Percentiles rank a stretch among this genome's conserved stretches.
These are phyloP conservation scores for Penaeus vannamei DNA, from an alignment of 1,140 invertebrate species.

Conservation along the genomic window DNA sequence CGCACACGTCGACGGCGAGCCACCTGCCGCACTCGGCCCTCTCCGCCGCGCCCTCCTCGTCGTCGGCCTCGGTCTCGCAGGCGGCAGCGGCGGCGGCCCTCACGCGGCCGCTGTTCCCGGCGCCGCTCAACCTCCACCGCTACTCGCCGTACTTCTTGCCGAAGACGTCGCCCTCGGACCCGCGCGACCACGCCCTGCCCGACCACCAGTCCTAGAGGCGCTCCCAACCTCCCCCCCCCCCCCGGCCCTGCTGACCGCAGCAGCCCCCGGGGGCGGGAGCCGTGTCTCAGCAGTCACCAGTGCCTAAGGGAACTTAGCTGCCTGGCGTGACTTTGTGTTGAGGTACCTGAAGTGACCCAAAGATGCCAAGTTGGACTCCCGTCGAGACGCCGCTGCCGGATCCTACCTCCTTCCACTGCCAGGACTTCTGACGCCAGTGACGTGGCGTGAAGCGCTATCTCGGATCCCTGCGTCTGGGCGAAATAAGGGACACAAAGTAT, in stretches of 20 bases:
- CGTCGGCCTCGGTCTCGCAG: slow-evolving; percentile 38
- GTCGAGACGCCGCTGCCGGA: slow-evolving; percentile 11
- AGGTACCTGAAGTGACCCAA: not conserved
- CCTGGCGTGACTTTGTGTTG: slow-evolving; percentile 18
- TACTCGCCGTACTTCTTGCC: slow-evolving; percentile 68
- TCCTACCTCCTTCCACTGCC: slow-evolving; percentile 3
- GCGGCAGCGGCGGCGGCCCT: slow-evolving; percentile 59
- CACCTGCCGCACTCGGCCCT: slow-evolving; percentile 76
- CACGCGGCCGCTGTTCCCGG: slow-evolving; percentile 65
- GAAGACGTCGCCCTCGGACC: slow-evolving; percentile 65
- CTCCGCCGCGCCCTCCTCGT: slow-evolving; percentile 71
- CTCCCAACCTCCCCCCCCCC: not conserved
- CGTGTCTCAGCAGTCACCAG: slow-evolving; percentile 27
- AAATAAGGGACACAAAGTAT: too few species aligned
- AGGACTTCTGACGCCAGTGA: too few species aligned
- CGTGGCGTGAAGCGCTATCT: too few species aligned
- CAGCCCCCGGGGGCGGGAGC: not conserved
- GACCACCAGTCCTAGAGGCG: slow-evolving; percentile 65
- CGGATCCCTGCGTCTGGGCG: too few species aligned
- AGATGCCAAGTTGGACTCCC: slow-evolving; percentile 13
- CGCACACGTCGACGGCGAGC: slow-evolving; percentile 74
- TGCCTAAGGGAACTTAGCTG: slow-evolving; percentile 43
- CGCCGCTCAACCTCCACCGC: slow-evolving; percentile 65
- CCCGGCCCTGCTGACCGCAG: not conserved
- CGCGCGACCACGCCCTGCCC: slow-evolving; percentile 54